These are phyloP conservation scores for Hycleus cichorii DNA, from an alignment of 1,140 invertebrate species.

Conservation along the genomic window DNA sequence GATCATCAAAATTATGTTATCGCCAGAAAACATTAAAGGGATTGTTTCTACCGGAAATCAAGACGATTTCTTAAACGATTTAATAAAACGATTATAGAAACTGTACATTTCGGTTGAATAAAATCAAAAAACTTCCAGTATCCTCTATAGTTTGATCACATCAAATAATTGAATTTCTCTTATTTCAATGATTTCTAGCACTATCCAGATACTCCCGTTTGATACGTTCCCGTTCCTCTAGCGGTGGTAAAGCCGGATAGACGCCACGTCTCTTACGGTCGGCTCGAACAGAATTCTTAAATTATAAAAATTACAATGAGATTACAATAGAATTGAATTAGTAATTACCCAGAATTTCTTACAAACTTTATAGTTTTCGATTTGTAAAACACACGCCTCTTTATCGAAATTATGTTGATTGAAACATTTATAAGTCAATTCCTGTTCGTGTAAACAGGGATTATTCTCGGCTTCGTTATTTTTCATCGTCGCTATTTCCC, in stretches of 20 bases:
- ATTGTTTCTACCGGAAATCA: too few relatives aligned
- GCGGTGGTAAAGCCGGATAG: slow-evolving; percentile 43
- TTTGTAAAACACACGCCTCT: slow-evolving; percentile 52
- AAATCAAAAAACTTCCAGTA: too few relatives aligned
- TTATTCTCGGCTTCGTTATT: slow-evolving; percentile 42
- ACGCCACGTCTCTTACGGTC: slow-evolving; percentile 44
- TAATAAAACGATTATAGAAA: too few relatives aligned
- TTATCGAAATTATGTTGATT: slow-evolving; percentile 51
- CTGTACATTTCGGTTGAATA: too few relatives aligned
- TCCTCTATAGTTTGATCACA: too few relatives aligned
- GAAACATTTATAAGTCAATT: slow-evolving; percentile 52
- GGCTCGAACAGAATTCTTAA: slow-evolving; percentile 42
- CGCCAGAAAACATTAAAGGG: too few relatives aligned
- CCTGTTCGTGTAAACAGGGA: slow-evolving; percentile 48
- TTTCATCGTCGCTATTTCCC: slow-evolving; percentile 12
- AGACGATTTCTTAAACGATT: too few relatives aligned
- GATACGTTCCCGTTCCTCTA: slow-evolving; percentile 45
- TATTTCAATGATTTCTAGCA: too few relatives aligned
- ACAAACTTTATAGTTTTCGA: slow-evolving; percentile 59
- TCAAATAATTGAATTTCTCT: too few relatives aligned
- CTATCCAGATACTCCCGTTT: slow-evolving; percentile 41
- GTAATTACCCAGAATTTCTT: slow-evolving; percentile 38
- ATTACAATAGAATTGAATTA: slow-evolving; percentile 1
- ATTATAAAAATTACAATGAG: slow-evolving; percentile 20
- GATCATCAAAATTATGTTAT: too few relatives aligned